Base-by-base conservation (phyloP, 2,113 vertebrate species). In the Pelmatolapia mariae region DNA sequence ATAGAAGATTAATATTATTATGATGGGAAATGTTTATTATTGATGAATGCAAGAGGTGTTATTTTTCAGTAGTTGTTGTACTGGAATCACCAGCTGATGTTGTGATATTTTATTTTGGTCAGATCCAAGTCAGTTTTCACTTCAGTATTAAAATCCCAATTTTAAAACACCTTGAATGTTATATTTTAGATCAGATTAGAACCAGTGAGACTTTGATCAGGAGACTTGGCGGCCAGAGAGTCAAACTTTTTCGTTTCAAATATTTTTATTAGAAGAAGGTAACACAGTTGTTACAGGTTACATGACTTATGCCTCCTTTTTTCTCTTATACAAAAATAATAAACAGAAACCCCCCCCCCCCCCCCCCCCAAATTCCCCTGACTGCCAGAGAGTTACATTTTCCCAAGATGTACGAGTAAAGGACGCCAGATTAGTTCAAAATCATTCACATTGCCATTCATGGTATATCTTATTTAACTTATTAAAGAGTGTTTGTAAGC, bases 201-300 rank as follows among this genome's bases (percentile, higher is more conserved):
- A n/a, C 22, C 68, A 73, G 9, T 73, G 5, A 45, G 68, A 47
- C 22, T 43, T 29, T 73, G 38, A 73, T 73, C 68, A 3, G 40
- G 68, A 29, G 38, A 73, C 22, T 26, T 0, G 0, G 68, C 5
- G 0, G 36, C 15, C 8, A 24, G 38, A 3, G 66, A 71, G n/a
- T 24, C 8, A 0, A 43, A 43, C 63, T 40, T 68, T 43, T 71
- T 43, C 15, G 24, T 26, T 26, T 26, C 24, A 26, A 26, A 26
- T 26, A 26, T 26, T 26, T 26, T 26, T 26, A 26, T 26, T 26
- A 26, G 24, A 26, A 26, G 24, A 26, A 26, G 24, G 24, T 26
- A 26, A 26, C 24, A 26, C 24, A 26, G 24, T 26, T 26, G 24
- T 26, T 26, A 26, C 24, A 26, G 24, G 24, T 26, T 26, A 26